phyloP scores from a whole-genome alignment of 1,140 invertebrate species.

The Caenorhabditis remanei region DNA sequence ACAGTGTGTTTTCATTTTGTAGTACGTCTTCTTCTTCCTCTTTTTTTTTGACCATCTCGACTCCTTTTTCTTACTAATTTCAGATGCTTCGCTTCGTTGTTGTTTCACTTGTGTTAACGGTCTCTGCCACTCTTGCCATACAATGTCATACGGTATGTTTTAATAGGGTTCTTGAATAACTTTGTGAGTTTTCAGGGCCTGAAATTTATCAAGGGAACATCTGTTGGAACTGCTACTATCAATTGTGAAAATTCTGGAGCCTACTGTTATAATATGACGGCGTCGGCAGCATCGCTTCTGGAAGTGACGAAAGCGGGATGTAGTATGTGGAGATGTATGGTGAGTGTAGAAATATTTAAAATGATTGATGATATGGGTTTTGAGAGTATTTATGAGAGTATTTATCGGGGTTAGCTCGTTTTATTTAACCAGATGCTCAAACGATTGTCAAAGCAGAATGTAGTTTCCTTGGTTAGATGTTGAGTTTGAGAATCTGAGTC shows the following conservation, averaged over 20 bases:
- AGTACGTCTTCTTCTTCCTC: too few relatives aligned
- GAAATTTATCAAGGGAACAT: conserved; percentile 60
- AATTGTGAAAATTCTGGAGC: conserved; percentile 57
- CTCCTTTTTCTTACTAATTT: neutral
- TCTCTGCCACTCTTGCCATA: conserved; percentile 2
- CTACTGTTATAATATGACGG: conserved; percentile 63
- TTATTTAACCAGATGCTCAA: too few relatives aligned
- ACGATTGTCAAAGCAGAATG: too few relatives aligned
- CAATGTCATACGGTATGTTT: conserved; percentile 48
- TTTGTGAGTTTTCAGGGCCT: conserved; percentile 68
- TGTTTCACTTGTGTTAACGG: neutral
- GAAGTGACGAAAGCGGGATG: conserved; percentile 63
- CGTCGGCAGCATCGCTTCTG: conserved; percentile 55
- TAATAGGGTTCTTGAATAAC: neutral
- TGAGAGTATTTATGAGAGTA: too few relatives aligned
- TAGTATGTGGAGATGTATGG: conserved; percentile 64
- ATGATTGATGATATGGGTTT: neutral
- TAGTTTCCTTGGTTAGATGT: too few relatives aligned
- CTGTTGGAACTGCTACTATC: conserved; percentile 53
- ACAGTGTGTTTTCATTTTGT: neutral
- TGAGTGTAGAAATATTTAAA: neutral
- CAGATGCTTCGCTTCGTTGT: conserved; percentile 27
- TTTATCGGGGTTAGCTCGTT: too few relatives aligned
- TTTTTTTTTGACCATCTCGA: neutral
- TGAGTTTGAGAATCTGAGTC: too few relatives aligned